Evolutionary conservation across 2,888 invertebrate species (phyloP), one percentile per base, ranked within the genome.

Genomic region (Agrenia bidenticulata): DNA sequence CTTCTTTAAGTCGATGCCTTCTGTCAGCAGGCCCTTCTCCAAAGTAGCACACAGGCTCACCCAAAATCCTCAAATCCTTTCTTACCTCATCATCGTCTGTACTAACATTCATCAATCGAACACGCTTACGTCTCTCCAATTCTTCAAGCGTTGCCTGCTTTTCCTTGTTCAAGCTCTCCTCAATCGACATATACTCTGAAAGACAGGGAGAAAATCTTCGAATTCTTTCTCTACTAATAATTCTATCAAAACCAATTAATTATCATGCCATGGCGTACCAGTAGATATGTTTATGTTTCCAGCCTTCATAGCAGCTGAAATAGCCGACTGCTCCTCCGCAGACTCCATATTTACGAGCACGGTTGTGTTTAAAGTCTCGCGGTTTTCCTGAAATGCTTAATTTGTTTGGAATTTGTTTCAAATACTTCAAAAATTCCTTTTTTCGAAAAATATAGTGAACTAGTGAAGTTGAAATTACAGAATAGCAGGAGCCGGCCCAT

Each of bases 21-120:
- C 99, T 83, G 78, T 99, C 99, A 0, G 97, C 96, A 0, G 98
- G 98, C 0, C 98, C 99, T 82, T 99, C 99, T 0, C 99, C 98
- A 80, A 99, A 99, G 68, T 95, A 83, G 79, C 98, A 98, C 76
- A 98, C 94, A 0, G 99, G 97, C 81, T 98, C 96, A 2, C 92
- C 94, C 0, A 98, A 82, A 78, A 94, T 92, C 9, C 99, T 82
- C 1, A 99, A 84, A 81, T 94, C 93, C 74, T 89, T 85, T 79
- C 90, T 92, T 1, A 99, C 97, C 84, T 99, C 97, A 13, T 88
- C 87, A 82, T 99, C 99, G 82, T 99, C 99, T 0, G 99, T 99
- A 0, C 97, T 96, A 0, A 99, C 95, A 77, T 96, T 96, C 55
- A 99, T 90, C 78, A 94, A 94, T 7, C 98, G 85, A 0, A 92